Conservation (phyloP, 2,113 vertebrate genomes). For the Pyxicephalus adspersus region DNA sequence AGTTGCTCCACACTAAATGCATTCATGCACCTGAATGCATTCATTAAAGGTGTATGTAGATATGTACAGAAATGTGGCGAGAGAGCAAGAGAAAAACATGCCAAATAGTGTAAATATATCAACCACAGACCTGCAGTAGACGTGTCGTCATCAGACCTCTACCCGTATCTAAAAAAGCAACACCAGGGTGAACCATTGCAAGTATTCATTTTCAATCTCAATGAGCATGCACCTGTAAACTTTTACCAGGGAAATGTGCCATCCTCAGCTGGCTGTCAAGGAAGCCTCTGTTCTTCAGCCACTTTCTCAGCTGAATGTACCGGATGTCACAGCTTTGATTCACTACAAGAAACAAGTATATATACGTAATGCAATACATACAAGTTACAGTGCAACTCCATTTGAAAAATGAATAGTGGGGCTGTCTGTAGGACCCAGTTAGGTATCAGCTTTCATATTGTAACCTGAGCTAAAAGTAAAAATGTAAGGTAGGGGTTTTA, state of each 20-base stretch:
- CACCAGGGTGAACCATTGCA: neutral
- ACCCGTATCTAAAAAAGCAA: constrained; percentile 77
- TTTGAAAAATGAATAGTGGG: no score
- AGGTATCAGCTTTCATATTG: no score
- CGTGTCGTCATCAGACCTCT: constrained; percentile 84
- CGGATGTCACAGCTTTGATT: constrained; percentile 74
- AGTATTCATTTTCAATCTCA: neutral
- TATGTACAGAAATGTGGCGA: no score
- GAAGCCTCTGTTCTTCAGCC: constrained; percentile 85
- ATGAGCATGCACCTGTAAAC: neutral
- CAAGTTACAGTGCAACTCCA: neutral
- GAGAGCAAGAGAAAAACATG: neutral
- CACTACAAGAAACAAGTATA: constrained; percentile 65
- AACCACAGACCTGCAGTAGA: constrained; percentile 74
- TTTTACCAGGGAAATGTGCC: constrained; percentile 81
- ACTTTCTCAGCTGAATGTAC: constrained; percentile 82
- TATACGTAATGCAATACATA: neutral
- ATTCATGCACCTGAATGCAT: no score
- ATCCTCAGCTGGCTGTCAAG: constrained; percentile 74
- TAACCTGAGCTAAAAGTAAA: no score
- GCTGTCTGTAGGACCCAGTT: no score
- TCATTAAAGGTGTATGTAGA: no score
- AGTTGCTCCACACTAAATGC: no score
- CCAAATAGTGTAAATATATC: neutral
- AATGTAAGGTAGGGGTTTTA: no score